These are phyloP conservation scores for Anarsia innoxiella DNA, from an alignment of 2,888 invertebrate species.

Conservation along the genomic window DNA sequence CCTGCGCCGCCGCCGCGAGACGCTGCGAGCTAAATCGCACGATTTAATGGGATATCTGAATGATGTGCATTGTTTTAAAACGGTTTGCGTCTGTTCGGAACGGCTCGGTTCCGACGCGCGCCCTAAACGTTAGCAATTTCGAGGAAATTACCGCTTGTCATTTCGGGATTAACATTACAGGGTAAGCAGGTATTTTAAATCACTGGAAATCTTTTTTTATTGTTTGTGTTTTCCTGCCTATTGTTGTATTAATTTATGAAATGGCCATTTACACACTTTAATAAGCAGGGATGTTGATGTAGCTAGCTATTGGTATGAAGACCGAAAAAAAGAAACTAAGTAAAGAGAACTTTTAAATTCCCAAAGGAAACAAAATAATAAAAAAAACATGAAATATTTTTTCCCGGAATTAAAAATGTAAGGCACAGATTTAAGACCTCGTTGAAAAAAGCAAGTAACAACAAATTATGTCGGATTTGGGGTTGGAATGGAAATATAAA, in stretches of 20 bases:
- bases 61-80: constrained; percentile 64
- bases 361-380: too few relatives aligned
- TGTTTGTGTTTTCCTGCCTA: too few relatives aligned
- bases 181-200: too few relatives aligned
- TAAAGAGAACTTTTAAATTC: too few relatives aligned
- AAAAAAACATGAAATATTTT: constrained; percentile 1
- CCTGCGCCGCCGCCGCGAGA: constrained; percentile 38
- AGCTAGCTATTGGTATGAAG: too few relatives aligned
- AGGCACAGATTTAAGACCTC: constrained; percentile 1
- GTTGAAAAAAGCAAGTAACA: constrained; percentile 6
- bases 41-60: constrained; percentile 68
- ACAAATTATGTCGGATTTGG: constrained; percentile 10
- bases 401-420: constrained; percentile 6
- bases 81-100: constrained; percentile 48
- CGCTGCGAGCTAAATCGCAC: constrained; percentile 54
- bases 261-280: too few relatives aligned
- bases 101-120: constrained; percentile 25
- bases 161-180: not conserved
- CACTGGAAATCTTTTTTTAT: too few relatives aligned
- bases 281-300: too few relatives aligned
- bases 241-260: too few relatives aligned
- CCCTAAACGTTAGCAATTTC: constrained; percentile 13
- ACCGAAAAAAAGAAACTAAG: too few relatives aligned
- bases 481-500: constrained; percentile 11
- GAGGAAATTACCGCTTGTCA: constrained; percentile 9